These are phyloP conservation scores for Cephus pygmeus DNA, from an alignment of 2,888 invertebrate genomes.

Conservation along the genomic window DNA sequence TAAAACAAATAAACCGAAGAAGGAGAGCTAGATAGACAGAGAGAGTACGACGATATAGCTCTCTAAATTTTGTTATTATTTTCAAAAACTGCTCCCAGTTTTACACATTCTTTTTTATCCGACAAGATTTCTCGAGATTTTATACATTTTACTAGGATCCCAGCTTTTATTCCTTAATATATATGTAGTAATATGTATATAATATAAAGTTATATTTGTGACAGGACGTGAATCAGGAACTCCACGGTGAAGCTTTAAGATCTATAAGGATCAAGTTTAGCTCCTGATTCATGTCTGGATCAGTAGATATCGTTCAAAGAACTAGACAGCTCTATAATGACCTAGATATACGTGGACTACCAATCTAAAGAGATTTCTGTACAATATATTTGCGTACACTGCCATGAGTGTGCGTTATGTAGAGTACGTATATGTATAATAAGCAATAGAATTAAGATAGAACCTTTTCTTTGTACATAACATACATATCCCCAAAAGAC, in stretches of 20 bases:
- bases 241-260: background rate
- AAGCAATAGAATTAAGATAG: constrained; percentile 28
- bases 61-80: constrained; percentile 17
- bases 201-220: constrained; percentile 10
- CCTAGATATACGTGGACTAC: constrained; percentile 16
- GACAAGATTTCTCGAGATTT: constrained; percentile 32
- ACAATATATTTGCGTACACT: constrained; percentile 18
- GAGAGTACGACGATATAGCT: background rate
- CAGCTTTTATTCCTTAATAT: constrained; percentile 15
- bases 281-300: constrained; percentile 7
- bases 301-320: constrained; percentile 1
- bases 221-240: background rate
- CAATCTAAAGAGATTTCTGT: constrained; percentile 13
- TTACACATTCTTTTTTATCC: constrained; percentile 4
- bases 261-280: background rate
- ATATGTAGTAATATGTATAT: constrained; percentile 23
- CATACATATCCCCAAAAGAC: constrained; percentile 59
- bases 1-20: background rate
- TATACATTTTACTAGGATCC: constrained; percentile 33
- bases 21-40: background rate
- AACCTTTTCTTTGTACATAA: constrained; percentile 60
- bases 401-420: constrained; percentile 12
- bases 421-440: constrained; percentile 27
- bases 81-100: constrained; percentile 4
- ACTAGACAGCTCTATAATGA: constrained; percentile 9